These are phyloP conservation scores for Perca flavescens DNA, from an alignment of 2,113 vertebrate species.

Conservation along the genomic window DNA sequence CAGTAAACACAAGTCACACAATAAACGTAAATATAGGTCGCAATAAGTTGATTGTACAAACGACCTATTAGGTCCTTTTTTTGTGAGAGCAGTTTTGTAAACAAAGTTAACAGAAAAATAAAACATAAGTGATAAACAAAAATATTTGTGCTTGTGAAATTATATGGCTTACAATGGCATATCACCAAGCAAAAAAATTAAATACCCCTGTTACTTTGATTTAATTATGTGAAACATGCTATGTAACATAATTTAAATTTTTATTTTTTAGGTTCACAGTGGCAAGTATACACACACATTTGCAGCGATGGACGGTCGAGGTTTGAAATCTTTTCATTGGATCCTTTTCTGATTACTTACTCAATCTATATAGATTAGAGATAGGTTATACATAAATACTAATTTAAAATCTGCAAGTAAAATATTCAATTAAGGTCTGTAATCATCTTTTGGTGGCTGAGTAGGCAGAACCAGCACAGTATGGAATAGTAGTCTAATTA, in stretches of 20 bases:
- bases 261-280: not conserved
- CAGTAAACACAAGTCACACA: too few species aligned
- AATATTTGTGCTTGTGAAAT: too few species aligned
- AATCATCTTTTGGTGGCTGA: conserved; percentile 13
- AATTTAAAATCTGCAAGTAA: too few species aligned
- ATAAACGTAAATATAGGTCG: too few species aligned
- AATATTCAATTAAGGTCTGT: not conserved
- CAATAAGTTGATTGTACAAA: too few species aligned
- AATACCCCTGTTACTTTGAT: not conserved
- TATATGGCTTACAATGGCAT: not conserved
- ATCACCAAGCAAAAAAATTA: not conserved
- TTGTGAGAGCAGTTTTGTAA: too few species aligned
- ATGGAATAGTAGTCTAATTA: conserved; percentile 2
- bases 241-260: not conserved
- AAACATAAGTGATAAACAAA: too few species aligned
- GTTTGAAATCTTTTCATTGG: not conserved
- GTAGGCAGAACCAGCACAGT: not conserved
- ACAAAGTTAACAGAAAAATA: too few species aligned
- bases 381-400: not conserved
- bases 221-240: not conserved
- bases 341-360: not conserved
- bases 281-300: not conserved
- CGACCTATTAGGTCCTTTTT: too few species aligned
- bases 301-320: not conserved
- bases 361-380: not conserved